Conservation (phyloP, 2,113 vertebrate species). For the Cheirogaleus medius region DNA sequence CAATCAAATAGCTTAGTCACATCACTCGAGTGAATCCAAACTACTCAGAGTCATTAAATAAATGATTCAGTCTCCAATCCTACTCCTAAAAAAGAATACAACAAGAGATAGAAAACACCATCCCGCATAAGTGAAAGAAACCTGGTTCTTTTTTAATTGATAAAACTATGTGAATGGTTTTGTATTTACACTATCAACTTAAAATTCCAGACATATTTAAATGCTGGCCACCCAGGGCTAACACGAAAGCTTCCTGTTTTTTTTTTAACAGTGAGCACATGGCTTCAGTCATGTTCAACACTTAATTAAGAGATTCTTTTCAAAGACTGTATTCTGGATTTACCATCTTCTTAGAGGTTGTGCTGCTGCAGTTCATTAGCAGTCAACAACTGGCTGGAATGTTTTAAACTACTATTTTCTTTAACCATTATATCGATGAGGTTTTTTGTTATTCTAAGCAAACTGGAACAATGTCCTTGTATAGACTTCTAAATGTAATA, state of each 20-base stretch:
- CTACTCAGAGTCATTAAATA: slow-evolving; percentile 73
- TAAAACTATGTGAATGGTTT: slow-evolving; percentile 28
- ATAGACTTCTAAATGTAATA: slow-evolving; percentile 77
- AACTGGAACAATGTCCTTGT: slow-evolving; percentile 77
- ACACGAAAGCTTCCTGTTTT: slow-evolving; percentile 12
- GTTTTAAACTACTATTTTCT: slow-evolving; percentile 80
- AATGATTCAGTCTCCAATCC: slow-evolving; percentile 68
- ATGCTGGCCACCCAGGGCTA: slow-evolving; percentile 35
- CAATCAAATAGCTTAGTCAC: slow-evolving; percentile 72
- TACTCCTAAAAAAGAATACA: slow-evolving; percentile 72
- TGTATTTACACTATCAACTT: slow-evolving; percentile 40
- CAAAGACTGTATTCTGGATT: slow-evolving; percentile 74
- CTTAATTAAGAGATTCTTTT: slow-evolving; percentile 77
- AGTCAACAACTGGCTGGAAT: slow-evolving; percentile 81
- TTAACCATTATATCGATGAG: slow-evolving; percentile 80
- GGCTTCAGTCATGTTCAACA: slow-evolving; percentile 68
- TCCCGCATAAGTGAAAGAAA: slow-evolving; percentile 3
- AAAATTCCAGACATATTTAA: slow-evolving; percentile 52
- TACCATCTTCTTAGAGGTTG: slow-evolving; percentile 74
- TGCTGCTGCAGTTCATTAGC: slow-evolving; percentile 82
- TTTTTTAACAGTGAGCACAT: slow-evolving; percentile 65
- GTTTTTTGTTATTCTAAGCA: slow-evolving; percentile 74
- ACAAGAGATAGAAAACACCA: slow-evolving; percentile 57
- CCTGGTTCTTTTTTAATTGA: not conserved
- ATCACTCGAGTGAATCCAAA: slow-evolving; percentile 65